A percentile compares a stretch with the other conserved stretches of the same genome.
Evolutionary conservation across 2,113 vertebrate species (phyloP).

Genomic region (Dicaeum eximium): DNA sequence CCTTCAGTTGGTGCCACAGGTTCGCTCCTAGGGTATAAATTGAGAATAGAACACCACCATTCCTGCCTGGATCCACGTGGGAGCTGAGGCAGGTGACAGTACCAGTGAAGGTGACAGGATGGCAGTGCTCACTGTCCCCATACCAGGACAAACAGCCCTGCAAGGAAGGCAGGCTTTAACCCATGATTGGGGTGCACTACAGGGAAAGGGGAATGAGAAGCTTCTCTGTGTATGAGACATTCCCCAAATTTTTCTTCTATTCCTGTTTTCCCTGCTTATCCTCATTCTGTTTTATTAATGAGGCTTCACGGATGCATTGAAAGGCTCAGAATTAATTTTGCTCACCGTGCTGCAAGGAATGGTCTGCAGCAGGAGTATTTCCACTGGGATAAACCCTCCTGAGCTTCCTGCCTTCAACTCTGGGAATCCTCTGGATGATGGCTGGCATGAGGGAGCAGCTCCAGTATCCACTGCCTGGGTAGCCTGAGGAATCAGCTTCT

Average conservation of each 20-base stretch:
- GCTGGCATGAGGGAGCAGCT: background rate
- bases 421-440: background rate
- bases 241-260: background rate
- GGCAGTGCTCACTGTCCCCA: accelerated
- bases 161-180: background rate
- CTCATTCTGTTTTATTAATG: background rate
- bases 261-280: background rate
- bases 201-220: background rate
- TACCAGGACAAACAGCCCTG: background rate
- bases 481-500: background rate
- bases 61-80: background rate
- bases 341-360: background rate
- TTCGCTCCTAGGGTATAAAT: background rate
- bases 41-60: background rate
- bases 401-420: background rate
- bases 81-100: background rate
- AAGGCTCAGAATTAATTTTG: background rate
- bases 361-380: background rate
- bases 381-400: background rate
- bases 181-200: background rate
- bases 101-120: background rate
- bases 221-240: background rate
- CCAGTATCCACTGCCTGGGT: background rate
- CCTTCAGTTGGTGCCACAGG: background rate
- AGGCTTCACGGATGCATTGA: accelerated